Conservation (phyloP, 92 coral and sea anemone genomes). For the Palythoa grandis region DNA sequence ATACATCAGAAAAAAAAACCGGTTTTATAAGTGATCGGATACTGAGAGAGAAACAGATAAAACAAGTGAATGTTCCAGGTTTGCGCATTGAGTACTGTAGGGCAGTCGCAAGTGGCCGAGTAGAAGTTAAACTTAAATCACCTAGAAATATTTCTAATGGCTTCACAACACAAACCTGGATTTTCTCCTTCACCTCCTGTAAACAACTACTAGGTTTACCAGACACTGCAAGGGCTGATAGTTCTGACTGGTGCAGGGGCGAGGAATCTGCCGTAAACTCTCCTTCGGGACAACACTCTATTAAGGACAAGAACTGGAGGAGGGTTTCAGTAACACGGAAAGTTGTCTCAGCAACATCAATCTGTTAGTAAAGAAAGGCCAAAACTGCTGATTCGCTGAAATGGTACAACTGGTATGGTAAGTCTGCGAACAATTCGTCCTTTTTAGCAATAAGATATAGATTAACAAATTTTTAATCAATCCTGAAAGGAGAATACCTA, state of each 20-base stretch:
- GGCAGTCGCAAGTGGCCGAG: too few species aligned
- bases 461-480: too few species aligned
- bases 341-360: not conserved
- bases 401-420: not conserved
- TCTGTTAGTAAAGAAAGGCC: not conserved
- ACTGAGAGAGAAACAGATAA: too few species aligned
- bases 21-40: too few species aligned
- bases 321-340: not conserved
- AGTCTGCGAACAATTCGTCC: not conserved
- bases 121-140: not conserved
- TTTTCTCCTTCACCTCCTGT: not conserved
- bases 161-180: not conserved
- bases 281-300: not conserved
- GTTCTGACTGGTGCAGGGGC: not conserved
- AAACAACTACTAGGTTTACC: not conserved
- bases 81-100: too few species aligned
- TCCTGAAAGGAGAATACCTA: too few species aligned
- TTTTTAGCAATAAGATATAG: not conserved
- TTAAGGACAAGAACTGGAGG: not conserved
- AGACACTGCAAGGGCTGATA: constrained; percentile 11
- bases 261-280: not conserved
- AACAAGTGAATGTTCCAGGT: too few species aligned
- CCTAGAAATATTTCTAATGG: not conserved
- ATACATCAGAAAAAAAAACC: too few species aligned
- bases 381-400: not conserved